A percentile compares a stretch with the other conserved stretches of the same genome.
Evolutionary conservation across 2,797 vertebrate species (phyloP).

Genomic region (Falco rusticolus): DNA sequence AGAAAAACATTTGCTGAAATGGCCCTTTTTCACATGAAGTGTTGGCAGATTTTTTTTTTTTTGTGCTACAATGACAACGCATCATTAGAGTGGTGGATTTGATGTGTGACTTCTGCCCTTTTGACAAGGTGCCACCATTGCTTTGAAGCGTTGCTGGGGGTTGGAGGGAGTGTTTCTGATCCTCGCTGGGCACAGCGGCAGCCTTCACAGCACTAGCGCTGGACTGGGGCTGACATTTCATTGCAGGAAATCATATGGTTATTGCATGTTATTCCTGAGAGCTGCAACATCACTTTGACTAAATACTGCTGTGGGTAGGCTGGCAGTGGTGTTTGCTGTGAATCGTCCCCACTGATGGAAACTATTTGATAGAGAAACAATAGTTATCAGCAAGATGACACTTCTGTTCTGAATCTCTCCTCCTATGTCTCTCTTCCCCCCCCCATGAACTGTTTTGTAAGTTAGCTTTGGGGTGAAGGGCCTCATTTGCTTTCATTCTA

Average conservation of each 20-base stretch:
- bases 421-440: not conserved
- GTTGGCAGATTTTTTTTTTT: not conserved
- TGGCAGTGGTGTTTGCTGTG: not conserved
- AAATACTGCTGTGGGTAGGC: not conserved
- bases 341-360: not conserved
- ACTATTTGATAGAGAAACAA: not conserved
- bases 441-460: not conserved
- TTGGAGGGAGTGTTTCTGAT: accelerated
- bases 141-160: not conserved
- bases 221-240: not conserved
- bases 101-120: not conserved
- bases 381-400: not conserved
- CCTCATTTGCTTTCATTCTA: not conserved
- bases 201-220: not conserved
- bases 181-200: not conserved
- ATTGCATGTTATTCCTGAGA: not conserved
- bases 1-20: not conserved
- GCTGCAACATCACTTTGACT: not conserved
- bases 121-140: not conserved
- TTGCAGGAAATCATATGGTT: not conserved
- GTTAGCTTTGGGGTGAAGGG: not conserved
- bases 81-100: not conserved
- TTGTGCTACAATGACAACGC: not conserved
- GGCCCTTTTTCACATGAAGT: not conserved
- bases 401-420: not conserved